phyloP scores from a whole-genome alignment of 2,797 vertebrate species.

The Trichosurus vulpecula region DNA sequence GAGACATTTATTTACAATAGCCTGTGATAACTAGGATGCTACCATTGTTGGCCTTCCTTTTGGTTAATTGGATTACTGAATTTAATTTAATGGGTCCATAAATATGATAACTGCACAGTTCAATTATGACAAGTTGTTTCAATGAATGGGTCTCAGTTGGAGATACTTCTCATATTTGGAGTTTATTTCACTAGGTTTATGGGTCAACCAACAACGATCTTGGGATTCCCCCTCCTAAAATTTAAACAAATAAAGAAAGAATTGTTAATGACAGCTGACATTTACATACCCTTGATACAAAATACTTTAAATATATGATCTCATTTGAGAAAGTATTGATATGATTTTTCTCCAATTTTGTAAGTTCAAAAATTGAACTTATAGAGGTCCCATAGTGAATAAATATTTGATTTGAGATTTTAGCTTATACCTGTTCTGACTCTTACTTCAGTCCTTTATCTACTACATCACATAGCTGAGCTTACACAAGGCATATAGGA shows the following conservation, averaged over 20 bases:
- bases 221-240: not conserved
- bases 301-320: not conserved
- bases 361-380: not conserved
- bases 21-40: slow-evolving; percentile 8
- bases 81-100: slow-evolving; percentile 58
- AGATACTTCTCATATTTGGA: slow-evolving; percentile 28
- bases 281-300: not conserved
- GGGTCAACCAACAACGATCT: not conserved
- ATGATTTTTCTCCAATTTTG: not conserved
- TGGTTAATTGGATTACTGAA: slow-evolving; percentile 34
- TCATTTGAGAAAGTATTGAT: not conserved
- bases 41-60: slow-evolving; percentile 33
- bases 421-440: not conserved
- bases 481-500: not conserved
- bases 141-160: slow-evolving; percentile 21
- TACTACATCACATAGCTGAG: not conserved
- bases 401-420: not conserved
- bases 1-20: slow-evolving; percentile 45
- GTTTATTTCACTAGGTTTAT: not conserved
- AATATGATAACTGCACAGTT: slow-evolving; percentile 18
- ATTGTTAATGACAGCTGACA: not conserved
- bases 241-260: not conserved
- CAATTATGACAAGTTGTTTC: slow-evolving; percentile 33
- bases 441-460: not conserved
- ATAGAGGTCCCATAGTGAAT: not conserved